Conservation (phyloP, 2,888 invertebrate genomes). For the Ornithoptera priamus region DNA sequence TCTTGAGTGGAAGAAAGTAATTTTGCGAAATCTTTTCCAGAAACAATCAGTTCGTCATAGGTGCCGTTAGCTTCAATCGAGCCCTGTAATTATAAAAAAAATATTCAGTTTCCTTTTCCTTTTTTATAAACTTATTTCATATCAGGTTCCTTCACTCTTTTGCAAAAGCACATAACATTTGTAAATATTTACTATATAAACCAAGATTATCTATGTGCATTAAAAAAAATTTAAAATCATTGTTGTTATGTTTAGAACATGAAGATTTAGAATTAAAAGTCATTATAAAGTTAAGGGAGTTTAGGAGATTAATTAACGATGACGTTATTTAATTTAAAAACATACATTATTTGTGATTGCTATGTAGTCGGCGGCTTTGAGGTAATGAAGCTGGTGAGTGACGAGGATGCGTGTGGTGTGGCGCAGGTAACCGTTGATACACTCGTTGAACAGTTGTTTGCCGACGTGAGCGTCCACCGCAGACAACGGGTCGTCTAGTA, state of each 20-base stretch:
- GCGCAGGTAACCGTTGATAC: slow-evolving; percentile 83
- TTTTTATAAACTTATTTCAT: not conserved
- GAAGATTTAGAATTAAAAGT: not conserved
- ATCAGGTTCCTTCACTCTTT: too few relatives aligned
- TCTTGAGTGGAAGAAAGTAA: slow-evolving; percentile 74
- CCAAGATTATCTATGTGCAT: not conserved
- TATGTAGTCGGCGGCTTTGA: slow-evolving; percentile 75
- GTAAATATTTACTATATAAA: too few relatives aligned
- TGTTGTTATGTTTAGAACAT: not conserved
- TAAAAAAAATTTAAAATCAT: not conserved
- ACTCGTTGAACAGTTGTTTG: slow-evolving; percentile 87
- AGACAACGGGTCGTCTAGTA: slow-evolving; percentile 90
- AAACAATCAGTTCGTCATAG: slow-evolving; percentile 76
- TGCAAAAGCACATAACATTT: too few relatives aligned
- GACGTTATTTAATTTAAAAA: not conserved
- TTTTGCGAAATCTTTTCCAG: slow-evolving; percentile 82
- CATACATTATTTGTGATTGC: slow-evolving; percentile 78
- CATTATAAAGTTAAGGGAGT: not conserved
- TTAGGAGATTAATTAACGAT: not conserved
- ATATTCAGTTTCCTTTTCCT: not conserved
- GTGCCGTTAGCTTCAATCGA: slow-evolving; percentile 80
- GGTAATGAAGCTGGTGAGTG: slow-evolving; percentile 91
- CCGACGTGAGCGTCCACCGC: slow-evolving; percentile 91
- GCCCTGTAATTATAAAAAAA: slow-evolving; percentile 59
- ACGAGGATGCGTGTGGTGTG: slow-evolving; percentile 88